Evolutionary conservation across 2,797 vertebrate species (phyloP), one percentile per base, ranked within the genome.

Genomic region (Hipposideros larvatus): DNA sequence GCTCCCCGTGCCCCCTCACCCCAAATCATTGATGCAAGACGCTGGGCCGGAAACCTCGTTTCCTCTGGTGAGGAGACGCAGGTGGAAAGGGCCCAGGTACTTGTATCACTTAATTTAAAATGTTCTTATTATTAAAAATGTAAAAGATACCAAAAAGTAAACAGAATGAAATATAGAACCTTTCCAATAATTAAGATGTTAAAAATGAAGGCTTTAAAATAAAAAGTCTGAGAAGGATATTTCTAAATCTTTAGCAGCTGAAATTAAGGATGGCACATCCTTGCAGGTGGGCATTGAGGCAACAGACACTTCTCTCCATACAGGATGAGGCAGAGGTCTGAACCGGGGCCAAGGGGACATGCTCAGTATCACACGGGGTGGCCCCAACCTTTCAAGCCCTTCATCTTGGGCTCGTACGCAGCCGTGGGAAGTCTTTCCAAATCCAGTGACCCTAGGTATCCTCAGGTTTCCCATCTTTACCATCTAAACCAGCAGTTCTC

Each of bases 221-320:
- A 63, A 84, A 46, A 59, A 43, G 46, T 19, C 71, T 1, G 34
- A 57, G 43, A 68, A 24, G 11, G 13, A 21, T 13, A 51, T 37
- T 74, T 82, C 57, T 43, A 90, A 65, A 73, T 43, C 34, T 61
- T 41, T 16, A 68, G 34, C 19, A 66, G 59, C 31, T 74, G 77
- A 79, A 31, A 57, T 93, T 51, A 79, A 87, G 37, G 34, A 96
- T 96, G 75, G 97, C 97, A 97, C 89, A 85, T 65, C 71, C 21
- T 77, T 74, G 66, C 66, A 3, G 90, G 87, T 94, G 89, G 96
- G 24, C 88, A 13, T 0, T 91, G 87, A 97, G 94, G 94, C 93
- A 96, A 93, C 2, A 4, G 94, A 37, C 66, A 70, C 21, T 1
- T 37, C 28, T 96, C 94, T 95, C 92, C 28, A n/a, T 97, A 92